Evolutionary conservation across 1,140 invertebrate species (phyloP), one percentile per base, ranked within the genome.

Genomic region (Atopsyche davidsoni): DNA sequence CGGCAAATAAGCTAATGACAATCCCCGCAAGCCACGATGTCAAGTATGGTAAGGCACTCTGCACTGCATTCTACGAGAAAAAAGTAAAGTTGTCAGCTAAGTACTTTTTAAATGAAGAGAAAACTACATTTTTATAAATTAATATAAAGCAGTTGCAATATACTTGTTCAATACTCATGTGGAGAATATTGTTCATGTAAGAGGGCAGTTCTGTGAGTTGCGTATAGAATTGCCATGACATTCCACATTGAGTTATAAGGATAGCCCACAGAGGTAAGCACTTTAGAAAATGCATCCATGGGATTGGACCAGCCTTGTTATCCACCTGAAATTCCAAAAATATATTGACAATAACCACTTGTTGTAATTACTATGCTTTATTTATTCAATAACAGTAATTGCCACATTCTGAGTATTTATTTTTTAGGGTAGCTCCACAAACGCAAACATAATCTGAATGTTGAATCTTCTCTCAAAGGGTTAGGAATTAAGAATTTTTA

Each of bases 181-280:
- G 86, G 32, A 97, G 72, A 50, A 96, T 89, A 69, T 90, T 84
- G 56, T 86, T 85, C 86, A 98, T 92, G 61, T 96, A 98, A 0
- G 89, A 91, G 1, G 95, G 94, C 39, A 98, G 66, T 64, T 94
- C 89, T 0, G 89, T 96, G 3, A 97, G 75, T 61, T 96, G 85
- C 13, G 92, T 97, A 70, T 96, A 96, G 71, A 94, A 95, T 2
- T 87, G 87, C 92, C 92, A 97, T 36, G 90, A 83, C 61, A 94
- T 87, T 34, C 90, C 89, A 63, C 93, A 92, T 64, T 96, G 91
- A 4, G 89, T 89, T 11, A 89, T 75, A 4, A 86, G 68, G 47
- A 87, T 87, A 1, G 92, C 92, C 90, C 90, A 95, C 35, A 96
- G 74, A 0, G 92, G 89, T 9, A 84, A 61, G 38, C 88, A 93